Base-by-base conservation (phyloP, 2,113 vertebrate genomes). In the Antennarius striatus region DNA sequence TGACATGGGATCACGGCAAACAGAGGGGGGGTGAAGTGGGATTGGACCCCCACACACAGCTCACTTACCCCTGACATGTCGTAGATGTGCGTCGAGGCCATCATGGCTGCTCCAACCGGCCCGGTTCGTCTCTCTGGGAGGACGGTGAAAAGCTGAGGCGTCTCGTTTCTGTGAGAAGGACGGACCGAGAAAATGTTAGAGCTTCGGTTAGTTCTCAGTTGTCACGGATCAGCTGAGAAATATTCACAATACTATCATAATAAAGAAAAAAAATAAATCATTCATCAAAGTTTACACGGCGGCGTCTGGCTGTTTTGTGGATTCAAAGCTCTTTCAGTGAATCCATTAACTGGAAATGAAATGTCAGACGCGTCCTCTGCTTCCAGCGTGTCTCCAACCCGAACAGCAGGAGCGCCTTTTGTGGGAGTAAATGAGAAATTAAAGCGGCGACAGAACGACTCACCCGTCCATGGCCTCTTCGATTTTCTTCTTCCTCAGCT, bases 401-500 rank as follows among this genome's bases (percentile, higher is more conserved):
- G 0, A 36, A 22, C 29, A 49, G 43, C 30, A 42, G 40, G 48
- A 36, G 50, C n/a, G 0, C 22, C 50, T 47, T 1, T 16, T 29
- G 11, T 10, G 10, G 29, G 16, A 47, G 48, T 17, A 6, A 51
- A 45, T 29, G 42, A 11, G 16, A 63, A 29, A 56, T 32, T 15
- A 3, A 50, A 65, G 11, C 56, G 5, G 54, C 54, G 1, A 10
- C 6, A 10, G 17, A 3, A 47, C 1, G 48, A 54, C 93, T 91
- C 54, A 97, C 96, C 96, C 96, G 1, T 98, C 96, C 94, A 98
- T 98, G 9, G 94, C 94, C 78, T 96, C 96, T 77, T 97, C 96
- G 1, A 97, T 98, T 87, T 98, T 98, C 92, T 98, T 98, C 89
- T 98, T 98, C 81, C 96, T 94, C 78, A 98, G 90, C 81, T 97